These are phyloP conservation scores for Eustalomyia histrio DNA, from an alignment of 2,888 invertebrate species.

Conservation along the genomic window DNA sequence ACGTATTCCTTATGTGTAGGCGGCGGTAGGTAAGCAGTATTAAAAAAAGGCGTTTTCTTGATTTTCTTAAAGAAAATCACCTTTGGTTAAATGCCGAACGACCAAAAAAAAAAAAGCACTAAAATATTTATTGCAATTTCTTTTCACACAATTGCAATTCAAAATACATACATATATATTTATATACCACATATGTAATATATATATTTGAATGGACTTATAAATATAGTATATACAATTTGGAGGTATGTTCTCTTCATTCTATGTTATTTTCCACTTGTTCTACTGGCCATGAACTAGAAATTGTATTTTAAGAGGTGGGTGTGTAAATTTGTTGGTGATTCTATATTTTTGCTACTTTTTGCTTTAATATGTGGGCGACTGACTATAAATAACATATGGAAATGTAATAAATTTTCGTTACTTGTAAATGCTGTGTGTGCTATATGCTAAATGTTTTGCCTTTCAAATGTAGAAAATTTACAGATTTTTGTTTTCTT, in stretches of 20 bases:
- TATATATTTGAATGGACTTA: not conserved
- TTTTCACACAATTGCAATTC: too few relatives aligned
- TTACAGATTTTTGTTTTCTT: conserved; percentile 1
- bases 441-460: not conserved
- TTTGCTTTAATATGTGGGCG: not conserved
- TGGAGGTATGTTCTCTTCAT: not conserved
- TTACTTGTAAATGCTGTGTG: conserved; percentile 10
- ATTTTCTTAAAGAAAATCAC: too few relatives aligned
- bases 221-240: not conserved
- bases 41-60: too few relatives aligned
- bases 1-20: too few relatives aligned
- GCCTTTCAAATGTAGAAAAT: not conserved
- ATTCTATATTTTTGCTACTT: not conserved
- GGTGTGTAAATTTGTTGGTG: not conserved
- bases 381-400: not conserved
- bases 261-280: not conserved
- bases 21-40: too few relatives aligned
- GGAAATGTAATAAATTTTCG: conserved; percentile 28
- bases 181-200: too few relatives aligned
- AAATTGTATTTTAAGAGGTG: not conserved
- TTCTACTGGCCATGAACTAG: not conserved
- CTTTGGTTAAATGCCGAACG: too few relatives aligned
- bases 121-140: too few relatives aligned
- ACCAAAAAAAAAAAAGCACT: too few relatives aligned
- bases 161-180: too few relatives aligned